Base-by-base conservation (phyloP, 2,113 vertebrate genomes). In the Ceratotherium simum region DNA sequence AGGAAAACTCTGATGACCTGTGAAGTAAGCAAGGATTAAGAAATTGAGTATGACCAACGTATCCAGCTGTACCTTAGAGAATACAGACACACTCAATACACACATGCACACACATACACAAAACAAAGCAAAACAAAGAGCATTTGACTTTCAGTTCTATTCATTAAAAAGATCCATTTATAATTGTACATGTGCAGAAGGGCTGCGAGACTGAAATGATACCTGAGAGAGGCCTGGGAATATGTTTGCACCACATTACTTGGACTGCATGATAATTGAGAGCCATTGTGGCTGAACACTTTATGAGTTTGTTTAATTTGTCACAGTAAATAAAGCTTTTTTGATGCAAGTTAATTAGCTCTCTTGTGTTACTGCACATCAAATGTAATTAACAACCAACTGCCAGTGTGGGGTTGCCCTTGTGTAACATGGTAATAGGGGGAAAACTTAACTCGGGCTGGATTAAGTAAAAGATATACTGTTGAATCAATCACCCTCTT, bases 271-370 rank as follows among this genome's bases (percentile, higher is more conserved):
- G 97, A 97, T 94, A 95, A 97, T 90, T 95, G 94, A 98, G 83
- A 98, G 88, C 95, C 97, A 97, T 91, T 98, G 90, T 97, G 84
- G 87, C 97, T 95, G 94, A 82, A 88, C 97, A 97, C 82, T 98
- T 98, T 98, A 94, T 72, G 97, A 97, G 96, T 98, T 82, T 92
- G 94, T 97, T 98, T 98, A 93, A 98, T 98, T 98, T 98, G 96
- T 98, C 98, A 97, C 83, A 33, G 93, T 97, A 98, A 98, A 98
- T 73, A 0, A 98, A 96, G 65, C 18, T 98, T 98, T 98, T 98
- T 95, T 98, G 23, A 98, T 98, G 95, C 95, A 98, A 98, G 97
- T 97, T 98, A 98, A 98, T 88, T 98, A 98, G 79, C 93, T 98
- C 72, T 97, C 97, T 96, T 97, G 72, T 82, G 87, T 92, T 98